Base-by-base conservation (phyloP, 2,888 invertebrate species). In the Heteropelma amictum region DNA sequence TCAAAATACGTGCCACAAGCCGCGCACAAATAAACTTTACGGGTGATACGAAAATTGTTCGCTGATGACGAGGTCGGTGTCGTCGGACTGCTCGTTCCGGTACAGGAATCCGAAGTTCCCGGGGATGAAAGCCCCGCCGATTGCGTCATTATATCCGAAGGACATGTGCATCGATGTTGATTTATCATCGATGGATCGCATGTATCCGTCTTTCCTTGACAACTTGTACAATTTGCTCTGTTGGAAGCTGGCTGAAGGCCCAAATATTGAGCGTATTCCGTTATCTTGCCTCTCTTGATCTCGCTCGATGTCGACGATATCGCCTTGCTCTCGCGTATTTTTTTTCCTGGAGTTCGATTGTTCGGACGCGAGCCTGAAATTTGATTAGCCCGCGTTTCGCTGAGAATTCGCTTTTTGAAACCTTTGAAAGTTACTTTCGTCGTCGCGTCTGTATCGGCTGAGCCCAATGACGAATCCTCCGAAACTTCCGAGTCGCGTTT, bases 1-100 rank as follows among this genome's bases (percentile, higher is more conserved):
- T 96, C 95, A 90, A 95, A 96, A 84, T 95, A 95, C 8, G 94
- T 95, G 47, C 94, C 94, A 87, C 96, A 96, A 0, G 95, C 94
- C 10, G 95, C 94, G 87, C 96, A 96, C 60, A 95, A 90, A 87
- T 94, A 96, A 73, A 95, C 95, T 87, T 95, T 95, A 45, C 94
- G 90, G n/a, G 94, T 93, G 47, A 94, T 92, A 85, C 93, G 91
- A 53, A 94, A 93, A 82, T 91, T 92, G 49, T 91, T 88, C 26
- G 85, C 79, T 65, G 83, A 74, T 23, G 80, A 77, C 1, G 61
- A 12, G 7, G 64, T 28, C 10, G 60, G 14, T 21, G 38, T 17
- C 8, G 63, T 5, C 2, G 33, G 30, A 23, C 23, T 33, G 35
- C n/a, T 49, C 35, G 49, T 21, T 5, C n/a, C 12, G 2, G 35